Percentiles rank a stretch among this genome's conserved stretches.
Conservation (phyloP, 2,797 vertebrate species). For the Apogon hyalosoma region DNA sequence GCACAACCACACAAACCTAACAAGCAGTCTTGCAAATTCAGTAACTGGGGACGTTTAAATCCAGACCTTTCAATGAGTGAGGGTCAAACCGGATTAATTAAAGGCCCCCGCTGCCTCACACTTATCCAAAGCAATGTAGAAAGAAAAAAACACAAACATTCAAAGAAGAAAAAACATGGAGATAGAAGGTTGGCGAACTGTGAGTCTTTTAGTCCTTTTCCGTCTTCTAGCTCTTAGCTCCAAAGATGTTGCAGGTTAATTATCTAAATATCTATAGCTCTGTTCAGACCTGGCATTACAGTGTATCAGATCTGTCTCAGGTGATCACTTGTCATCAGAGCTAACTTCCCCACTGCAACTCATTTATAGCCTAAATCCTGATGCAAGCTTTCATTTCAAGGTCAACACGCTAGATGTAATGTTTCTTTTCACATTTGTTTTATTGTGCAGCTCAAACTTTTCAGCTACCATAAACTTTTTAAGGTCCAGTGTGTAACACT, state of each 20-base stretch:
- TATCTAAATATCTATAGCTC: neutral
- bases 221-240: neutral
- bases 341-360: too few relatives aligned
- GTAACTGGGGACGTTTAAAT: neutral
- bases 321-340: too few relatives aligned
- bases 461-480: too few relatives aligned
- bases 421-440: neutral
- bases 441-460: neutral
- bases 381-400: too few relatives aligned
- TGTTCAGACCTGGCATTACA: too few relatives aligned
- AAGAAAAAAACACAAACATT: too few relatives aligned
- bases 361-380: too few relatives aligned
- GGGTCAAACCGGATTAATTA: slow-evolving; percentile 36
- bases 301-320: too few relatives aligned
- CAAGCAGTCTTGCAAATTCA: neutral
- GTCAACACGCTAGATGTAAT: too few relatives aligned
- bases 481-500: neutral
- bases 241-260: neutral
- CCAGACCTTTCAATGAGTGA: slow-evolving; percentile 57
- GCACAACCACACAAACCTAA: neutral
- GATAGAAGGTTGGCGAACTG: slow-evolving; percentile 59
- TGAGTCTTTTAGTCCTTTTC: neutral
- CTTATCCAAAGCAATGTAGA: neutral
- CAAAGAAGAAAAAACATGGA: slow-evolving; percentile 3
- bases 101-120: slow-evolving; percentile 34